Conservation (phyloP, 2,888 invertebrate genomes). For the Rhorus exstirpatorius region DNA sequence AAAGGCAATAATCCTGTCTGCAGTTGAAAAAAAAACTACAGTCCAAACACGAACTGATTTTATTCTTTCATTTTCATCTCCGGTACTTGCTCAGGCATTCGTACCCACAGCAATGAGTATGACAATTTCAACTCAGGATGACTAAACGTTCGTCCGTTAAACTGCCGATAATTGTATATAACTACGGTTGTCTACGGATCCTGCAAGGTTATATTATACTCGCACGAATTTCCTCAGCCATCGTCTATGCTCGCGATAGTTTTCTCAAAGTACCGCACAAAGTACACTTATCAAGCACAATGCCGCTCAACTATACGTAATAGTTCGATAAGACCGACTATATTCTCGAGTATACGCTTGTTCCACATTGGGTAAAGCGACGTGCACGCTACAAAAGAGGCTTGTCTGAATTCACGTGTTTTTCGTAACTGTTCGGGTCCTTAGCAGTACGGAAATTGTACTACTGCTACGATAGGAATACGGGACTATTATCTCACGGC, state of each 20-base stretch:
- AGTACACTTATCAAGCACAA: slow-evolving; percentile 10
- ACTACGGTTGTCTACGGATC: slow-evolving; percentile 1
- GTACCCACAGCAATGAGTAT: too few relatives aligned
- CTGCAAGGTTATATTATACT: slow-evolving; percentile 1
- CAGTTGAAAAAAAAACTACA: too few relatives aligned
- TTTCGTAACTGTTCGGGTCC: slow-evolving; percentile 34
- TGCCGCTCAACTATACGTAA: neutral
- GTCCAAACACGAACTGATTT: too few relatives aligned
- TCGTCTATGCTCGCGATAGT: slow-evolving; percentile 24
- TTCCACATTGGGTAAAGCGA: slow-evolving; percentile 2
- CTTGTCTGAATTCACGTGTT: slow-evolving; percentile 21
- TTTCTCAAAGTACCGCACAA: slow-evolving; percentile 24
- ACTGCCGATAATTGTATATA: slow-evolving; percentile 1
- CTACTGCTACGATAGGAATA: neutral
- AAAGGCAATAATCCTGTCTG: too few relatives aligned
- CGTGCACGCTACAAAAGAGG: neutral
- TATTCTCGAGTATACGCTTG: slow-evolving; percentile 16
- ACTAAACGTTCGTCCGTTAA: neutral
- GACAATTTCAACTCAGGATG: neutral
- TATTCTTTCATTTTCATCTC: too few relatives aligned
- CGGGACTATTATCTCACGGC: neutral
- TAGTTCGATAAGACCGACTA: slow-evolving; percentile 34
- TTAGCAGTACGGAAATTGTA: slow-evolving; percentile 4
- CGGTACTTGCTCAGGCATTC: too few relatives aligned
- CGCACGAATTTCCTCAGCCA: slow-evolving; percentile 22